Conservation (phyloP, 2,113 vertebrate species). For the Sarotherodon lohbergeri region DNA sequence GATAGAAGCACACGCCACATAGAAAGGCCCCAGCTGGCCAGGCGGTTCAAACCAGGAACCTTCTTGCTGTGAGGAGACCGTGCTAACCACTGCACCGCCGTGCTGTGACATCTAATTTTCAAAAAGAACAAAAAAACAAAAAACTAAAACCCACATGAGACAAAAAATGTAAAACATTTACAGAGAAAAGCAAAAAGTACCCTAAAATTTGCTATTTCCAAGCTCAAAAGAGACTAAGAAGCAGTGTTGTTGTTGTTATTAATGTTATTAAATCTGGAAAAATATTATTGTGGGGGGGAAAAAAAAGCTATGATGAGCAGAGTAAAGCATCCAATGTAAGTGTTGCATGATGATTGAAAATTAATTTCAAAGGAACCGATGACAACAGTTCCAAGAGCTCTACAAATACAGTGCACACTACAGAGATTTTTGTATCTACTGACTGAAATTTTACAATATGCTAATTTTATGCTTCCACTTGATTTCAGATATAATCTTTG, state of each 20-base stretch:
- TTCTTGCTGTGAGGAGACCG: not conserved
- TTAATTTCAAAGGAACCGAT: not conserved
- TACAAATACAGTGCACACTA: not conserved
- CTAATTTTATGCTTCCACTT: constrained; percentile 53
- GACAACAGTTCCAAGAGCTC: not conserved
- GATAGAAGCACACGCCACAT: not conserved
- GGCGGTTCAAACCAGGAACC: not conserved
- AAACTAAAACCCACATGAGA: not conserved
- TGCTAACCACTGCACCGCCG: not conserved
- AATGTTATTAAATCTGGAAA: not conserved
- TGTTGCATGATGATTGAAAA: not conserved
- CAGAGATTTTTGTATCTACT: not conserved
- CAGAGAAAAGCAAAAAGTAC: not conserved
- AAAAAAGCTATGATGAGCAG: not conserved
- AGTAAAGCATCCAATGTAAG: not conserved
- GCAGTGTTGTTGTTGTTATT: not conserved
- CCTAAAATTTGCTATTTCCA: not conserved
- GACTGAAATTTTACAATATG: constrained; percentile 49
- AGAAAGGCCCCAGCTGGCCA: not conserved
- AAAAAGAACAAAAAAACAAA: not conserved
- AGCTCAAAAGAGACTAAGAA: not conserved
- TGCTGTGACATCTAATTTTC: not conserved
- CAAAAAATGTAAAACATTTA: not conserved
- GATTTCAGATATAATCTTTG: constrained; percentile 49
- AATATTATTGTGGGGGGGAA: not conserved